A percentile compares a stretch with the other conserved stretches of the same genome.
These are phyloP conservation scores for Drosophila oshimai DNA, from an alignment of 1,140 invertebrate genomes.

Conservation along the genomic window DNA sequence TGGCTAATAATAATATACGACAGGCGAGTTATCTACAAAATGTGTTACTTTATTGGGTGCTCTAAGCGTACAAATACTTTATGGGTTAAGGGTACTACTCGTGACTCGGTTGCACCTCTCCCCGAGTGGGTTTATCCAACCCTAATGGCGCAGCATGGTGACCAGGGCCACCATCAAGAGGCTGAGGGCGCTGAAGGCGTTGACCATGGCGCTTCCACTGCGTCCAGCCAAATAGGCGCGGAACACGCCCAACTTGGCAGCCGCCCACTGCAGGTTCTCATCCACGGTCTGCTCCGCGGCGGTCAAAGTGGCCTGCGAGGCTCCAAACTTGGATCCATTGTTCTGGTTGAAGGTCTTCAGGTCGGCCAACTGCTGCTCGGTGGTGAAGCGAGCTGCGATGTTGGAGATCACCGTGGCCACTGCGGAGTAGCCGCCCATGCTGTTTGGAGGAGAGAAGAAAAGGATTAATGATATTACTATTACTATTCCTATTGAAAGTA, in stretches of 20 bases:
- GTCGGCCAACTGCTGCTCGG: constrained; percentile 75
- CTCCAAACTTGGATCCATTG: constrained; percentile 51
- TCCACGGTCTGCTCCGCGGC: constrained; percentile 43
- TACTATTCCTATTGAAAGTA: too few species aligned
- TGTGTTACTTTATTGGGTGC: constrained; percentile 12
- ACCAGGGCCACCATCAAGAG: constrained; percentile 56
- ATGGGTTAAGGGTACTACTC: not conserved
- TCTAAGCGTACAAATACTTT: constrained; percentile 50
- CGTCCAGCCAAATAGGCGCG: constrained; percentile 48
- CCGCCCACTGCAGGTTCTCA: constrained; percentile 60
- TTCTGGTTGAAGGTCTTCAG: constrained; percentile 55
- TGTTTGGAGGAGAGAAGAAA: constrained; percentile 33
- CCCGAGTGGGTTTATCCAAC: not conserved
- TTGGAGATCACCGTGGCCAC: constrained; percentile 82
- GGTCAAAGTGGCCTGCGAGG: constrained; percentile 40
- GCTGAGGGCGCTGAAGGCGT: constrained; percentile 53
- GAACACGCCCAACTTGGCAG: constrained; percentile 41
- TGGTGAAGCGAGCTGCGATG: constrained; percentile 83
- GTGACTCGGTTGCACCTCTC: not conserved
- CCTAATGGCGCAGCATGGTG: constrained; percentile 54
- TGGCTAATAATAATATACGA: constrained; percentile 9
- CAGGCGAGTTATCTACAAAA: constrained; percentile 33
- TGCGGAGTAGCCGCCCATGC: constrained; percentile 80
- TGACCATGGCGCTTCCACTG: constrained; percentile 47
- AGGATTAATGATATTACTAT: too few species aligned